A percentile compares a stretch with the other conserved stretches of the same genome.
phyloP scores from a whole-genome alignment of 2,113 vertebrate genomes.

The Indicator indicator region DNA sequence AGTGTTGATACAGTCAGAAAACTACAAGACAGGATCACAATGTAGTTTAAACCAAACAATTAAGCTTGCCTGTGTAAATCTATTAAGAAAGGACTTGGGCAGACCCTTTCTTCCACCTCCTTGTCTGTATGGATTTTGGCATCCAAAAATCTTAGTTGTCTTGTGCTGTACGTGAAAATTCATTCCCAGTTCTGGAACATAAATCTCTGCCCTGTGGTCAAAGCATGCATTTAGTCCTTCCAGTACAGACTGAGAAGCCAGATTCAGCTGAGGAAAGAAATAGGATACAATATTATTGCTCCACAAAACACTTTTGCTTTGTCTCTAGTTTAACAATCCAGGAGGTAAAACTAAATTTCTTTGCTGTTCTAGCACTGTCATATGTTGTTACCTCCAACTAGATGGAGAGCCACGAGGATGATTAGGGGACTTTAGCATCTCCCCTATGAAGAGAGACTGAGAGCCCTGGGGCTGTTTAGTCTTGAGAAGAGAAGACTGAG shows the following conservation, averaged over 20 bases:
- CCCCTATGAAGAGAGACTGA: too few relatives aligned
- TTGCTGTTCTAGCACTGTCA: background rate
- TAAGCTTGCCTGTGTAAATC: conserved; percentile 92
- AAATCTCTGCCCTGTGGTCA: conserved; percentile 96
- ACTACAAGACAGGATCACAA: background rate
- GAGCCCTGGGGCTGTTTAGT: too few relatives aligned
- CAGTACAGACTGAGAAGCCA: conserved; percentile 96
- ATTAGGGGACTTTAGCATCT: too few relatives aligned
- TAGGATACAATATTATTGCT: background rate
- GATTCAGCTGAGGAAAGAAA: conserved; percentile 81
- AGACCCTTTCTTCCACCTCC: conserved; percentile 96
- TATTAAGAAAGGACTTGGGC: conserved; percentile 95
- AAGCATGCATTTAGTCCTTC: conserved; percentile 98
- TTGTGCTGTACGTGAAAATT: conserved; percentile 92
- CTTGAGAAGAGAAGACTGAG: too few relatives aligned
- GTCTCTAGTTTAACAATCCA: background rate
- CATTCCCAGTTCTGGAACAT: conserved; percentile 92
- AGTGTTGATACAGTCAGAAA: background rate
- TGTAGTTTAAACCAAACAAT: background rate
- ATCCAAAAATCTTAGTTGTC: conserved; percentile 95
- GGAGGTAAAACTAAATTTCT: background rate
- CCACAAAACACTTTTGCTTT: background rate
- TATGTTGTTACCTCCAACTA: background rate
- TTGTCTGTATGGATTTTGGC: conserved; percentile 95
- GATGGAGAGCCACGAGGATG: too few relatives aligned